Base-by-base conservation (phyloP, 2,113 vertebrate species). In the Pachypanchax playfairii region DNA sequence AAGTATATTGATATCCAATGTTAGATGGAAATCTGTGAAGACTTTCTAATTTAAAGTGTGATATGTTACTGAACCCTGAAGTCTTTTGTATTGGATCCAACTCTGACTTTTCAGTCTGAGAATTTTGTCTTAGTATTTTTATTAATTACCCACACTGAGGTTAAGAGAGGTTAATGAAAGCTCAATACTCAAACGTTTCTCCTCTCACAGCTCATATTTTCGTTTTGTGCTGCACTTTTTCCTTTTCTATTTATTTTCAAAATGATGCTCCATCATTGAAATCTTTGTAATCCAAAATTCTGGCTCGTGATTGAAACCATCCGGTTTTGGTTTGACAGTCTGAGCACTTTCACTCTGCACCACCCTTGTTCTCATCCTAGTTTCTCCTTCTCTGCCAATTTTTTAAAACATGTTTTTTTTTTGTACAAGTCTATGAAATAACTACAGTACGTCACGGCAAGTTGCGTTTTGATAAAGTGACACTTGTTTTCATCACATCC, bases 21-120 rank as follows among this genome's bases (percentile, higher is more conserved):
- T 13, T 4, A 0, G 2, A 17, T 0, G 1, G 7, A 39, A 51
- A 29, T 65, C 15, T 51, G 53, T 54, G 26, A 15, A 24, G 13
- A 54, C 65, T 18, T 31, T 50, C 43, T 57, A 15, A 33, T 55
- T 25, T 9, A 75, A 75, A 49, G 67, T 75, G 67, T 52, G 13
- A 65, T 43, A 55, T 48, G 35, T 55, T 28, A 17, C 15, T 57
- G 58, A 55, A 47, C n/a, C 42, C 50, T 10, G 3, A 20, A 17
- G 38, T 55, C 3, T 6, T 73, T 60, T 58, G 43, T 66, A 14
- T 4, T 0, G 4, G 17, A 65, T 71, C 44, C 14, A 18, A 18
- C 47, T 54, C 52, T 51, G 64, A 48, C 42, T 51, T 12, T n/a
- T 21, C 18, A 28, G 43, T 66, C 64, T 70, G 33, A 56, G 59